Base-by-base conservation (phyloP, 2,113 vertebrate species). In the Panthera uncia region DNA sequence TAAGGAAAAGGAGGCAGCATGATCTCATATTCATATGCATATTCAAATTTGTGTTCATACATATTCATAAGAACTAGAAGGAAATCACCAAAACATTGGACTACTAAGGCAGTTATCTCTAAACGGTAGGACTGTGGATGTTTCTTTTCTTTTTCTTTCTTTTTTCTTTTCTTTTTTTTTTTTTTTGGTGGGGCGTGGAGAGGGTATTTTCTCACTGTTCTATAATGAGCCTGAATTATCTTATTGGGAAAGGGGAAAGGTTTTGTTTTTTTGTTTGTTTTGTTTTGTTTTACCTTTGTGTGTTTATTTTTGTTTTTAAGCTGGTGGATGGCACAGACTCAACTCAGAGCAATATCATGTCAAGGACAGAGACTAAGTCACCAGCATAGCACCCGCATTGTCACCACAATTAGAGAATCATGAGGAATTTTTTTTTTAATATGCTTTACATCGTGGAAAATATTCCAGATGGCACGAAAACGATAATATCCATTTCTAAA, bases 401-500 rank as follows among this genome's bases (percentile, higher is more conserved):
- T 78, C 27, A 8, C 41, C 41, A 76, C 7, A 9, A 71, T 65
- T 1, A 80, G 68, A 73, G 84, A 81, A 68, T 84, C 61, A 9
- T 10, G 41, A 48, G 61, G 80, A 18, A 12, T 87, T 84, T 94
- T 90, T 88, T 57, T 23, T 3, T 45, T 45, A 76, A 76, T 18
- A 4, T 21, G 48, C 78, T 96, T 85, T 88, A 21, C 80, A 48
- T 52, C 2, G 5, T 25, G 92, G 55, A 48, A 73, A 89, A 36
- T 80, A 91, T 96, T 95, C 93, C 45, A 52, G 93, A 98, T 96
- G 96, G 89, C 74, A 78, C 71, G 21, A 23, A 74, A 94, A 86
- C 0, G 11, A 57, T n/a, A 79, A 89, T 78, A 94, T 83, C 97
- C 66, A 23, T 91, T 87, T 95, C 94, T 71, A 61, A 84, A 73